These are phyloP conservation scores for Drosophila monieri DNA, from an alignment of 2,888 invertebrate genomes.

Conservation along the genomic window DNA sequence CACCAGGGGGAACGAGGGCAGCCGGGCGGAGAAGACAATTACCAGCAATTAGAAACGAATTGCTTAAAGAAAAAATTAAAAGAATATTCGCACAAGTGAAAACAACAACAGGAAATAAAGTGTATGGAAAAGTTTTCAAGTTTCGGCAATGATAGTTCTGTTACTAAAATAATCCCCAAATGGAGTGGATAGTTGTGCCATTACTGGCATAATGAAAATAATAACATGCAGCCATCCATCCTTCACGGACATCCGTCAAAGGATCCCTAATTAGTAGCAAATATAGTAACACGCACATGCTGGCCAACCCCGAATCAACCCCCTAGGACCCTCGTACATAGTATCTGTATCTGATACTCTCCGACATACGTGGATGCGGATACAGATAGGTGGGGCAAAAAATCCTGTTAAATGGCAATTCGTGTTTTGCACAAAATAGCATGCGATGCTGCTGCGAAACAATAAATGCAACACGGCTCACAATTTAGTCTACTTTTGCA, in stretches of 20 bases:
- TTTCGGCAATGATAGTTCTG: no score
- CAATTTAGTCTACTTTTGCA: conserved; percentile 54
- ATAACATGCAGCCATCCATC: not conserved
- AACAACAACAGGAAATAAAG: conserved; percentile 28
- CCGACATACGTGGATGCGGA: conserved; percentile 15
- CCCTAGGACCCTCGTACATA: not conserved
- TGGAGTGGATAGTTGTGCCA: not conserved
- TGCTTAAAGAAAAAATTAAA: conserved; percentile 50
- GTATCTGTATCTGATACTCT: conserved; percentile 33
- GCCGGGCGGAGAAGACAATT: conserved; percentile 59
- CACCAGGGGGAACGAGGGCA: conserved; percentile 4
- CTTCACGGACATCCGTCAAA: conserved; percentile 36
- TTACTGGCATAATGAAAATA: not conserved
- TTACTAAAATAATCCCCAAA: not conserved
- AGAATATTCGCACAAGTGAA: conserved; percentile 22
- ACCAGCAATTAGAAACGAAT: conserved; percentile 77
- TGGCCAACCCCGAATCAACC: conserved; percentile 5
- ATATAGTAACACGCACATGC: conserved; percentile 63
- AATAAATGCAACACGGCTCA: conserved; percentile 45
- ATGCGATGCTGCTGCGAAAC: conserved; percentile 5
- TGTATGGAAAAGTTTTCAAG: conserved; percentile 5
- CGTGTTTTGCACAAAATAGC: conserved; percentile 49
- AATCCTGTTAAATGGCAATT: conserved; percentile 66
- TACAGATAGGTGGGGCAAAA: conserved; percentile 30
- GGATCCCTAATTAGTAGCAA: conserved; percentile 70